These are phyloP conservation scores for Phaethornis superciliosus DNA, from an alignment of 2,113 vertebrate species.

Conservation along the genomic window DNA sequence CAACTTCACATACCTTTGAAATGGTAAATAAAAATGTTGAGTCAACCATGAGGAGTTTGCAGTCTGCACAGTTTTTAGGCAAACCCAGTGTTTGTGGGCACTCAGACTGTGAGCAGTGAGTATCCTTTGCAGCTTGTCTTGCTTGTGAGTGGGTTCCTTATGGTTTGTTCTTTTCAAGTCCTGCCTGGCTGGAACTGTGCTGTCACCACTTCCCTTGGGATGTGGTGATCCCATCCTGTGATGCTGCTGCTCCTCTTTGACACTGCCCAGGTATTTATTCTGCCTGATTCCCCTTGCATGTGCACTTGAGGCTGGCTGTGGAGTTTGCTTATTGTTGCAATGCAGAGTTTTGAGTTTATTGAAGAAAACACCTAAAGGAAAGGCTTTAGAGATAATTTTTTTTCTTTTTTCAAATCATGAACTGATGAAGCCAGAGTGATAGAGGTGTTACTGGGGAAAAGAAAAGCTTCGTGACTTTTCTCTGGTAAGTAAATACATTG, in stretches of 20 bases:
- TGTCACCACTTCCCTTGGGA: neutral
- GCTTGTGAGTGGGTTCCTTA: fast-evolving
- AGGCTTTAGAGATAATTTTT: neutral
- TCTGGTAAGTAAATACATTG: neutral
- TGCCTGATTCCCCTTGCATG: neutral
- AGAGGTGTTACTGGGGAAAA: neutral
- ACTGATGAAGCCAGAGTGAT: neutral
- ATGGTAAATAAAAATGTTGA: neutral
- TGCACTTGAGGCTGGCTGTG: neutral
- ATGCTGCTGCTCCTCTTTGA: neutral
- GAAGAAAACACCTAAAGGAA: neutral
- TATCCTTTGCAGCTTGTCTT: neutral
- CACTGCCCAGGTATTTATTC: neutral
- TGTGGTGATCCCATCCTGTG: fast-evolving
- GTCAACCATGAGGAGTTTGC: neutral
- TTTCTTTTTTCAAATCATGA: neutral
- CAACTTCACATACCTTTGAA: neutral
- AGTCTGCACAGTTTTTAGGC: neutral
- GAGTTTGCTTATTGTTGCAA: neutral
- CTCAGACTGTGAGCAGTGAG: fast-evolving
- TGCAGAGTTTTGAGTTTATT: neutral
- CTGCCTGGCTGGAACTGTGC: neutral
- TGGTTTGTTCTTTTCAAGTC: neutral
- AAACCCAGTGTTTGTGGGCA: too few species aligned
- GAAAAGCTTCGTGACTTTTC: neutral